phyloP scores from a whole-genome alignment of 2,113 vertebrate species.

The Platichthys stellatus region DNA sequence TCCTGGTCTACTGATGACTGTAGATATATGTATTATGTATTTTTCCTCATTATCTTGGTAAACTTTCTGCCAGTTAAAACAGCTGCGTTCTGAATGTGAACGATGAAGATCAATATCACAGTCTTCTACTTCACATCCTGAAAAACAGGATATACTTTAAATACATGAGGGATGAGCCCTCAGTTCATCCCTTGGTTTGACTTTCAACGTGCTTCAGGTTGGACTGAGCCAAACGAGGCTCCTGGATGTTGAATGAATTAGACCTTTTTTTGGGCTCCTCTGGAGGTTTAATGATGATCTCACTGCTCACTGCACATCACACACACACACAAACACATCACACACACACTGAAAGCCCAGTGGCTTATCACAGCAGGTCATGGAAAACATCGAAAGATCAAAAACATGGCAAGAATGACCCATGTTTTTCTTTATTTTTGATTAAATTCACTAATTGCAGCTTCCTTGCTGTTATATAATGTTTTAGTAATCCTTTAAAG shows the following conservation, averaged over 20 bases:
- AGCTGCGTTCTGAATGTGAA: too few relatives aligned
- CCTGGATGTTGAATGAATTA: conserved; percentile 40
- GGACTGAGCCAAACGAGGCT: conserved; percentile 17
- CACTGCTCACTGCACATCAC: conserved; percentile 30
- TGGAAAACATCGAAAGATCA: neutral
- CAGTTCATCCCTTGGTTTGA: neutral
- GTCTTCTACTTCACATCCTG: neutral
- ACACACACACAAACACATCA: neutral
- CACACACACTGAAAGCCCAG: conserved; percentile 16
- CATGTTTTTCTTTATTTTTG: neutral
- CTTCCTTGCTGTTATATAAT: conserved; percentile 2
- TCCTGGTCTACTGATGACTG: too few relatives aligned
- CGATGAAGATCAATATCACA: too few relatives aligned
- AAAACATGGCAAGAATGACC: too few relatives aligned
- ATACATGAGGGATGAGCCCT: conserved; percentile 19
- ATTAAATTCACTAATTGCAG: neutral
- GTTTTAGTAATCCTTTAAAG: conserved; percentile 16
- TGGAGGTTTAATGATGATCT: conserved; percentile 39
- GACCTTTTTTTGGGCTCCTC: conserved; percentile 5
- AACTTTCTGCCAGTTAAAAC: too few relatives aligned
- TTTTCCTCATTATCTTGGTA: too few relatives aligned
- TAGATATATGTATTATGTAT: too few relatives aligned
- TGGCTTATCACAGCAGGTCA: conserved; percentile 32
- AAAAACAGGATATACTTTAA: conserved; percentile 31
- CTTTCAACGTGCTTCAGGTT: conserved; percentile 27